Percentiles rank a stretch among this genome's conserved stretches.
Evolutionary conservation across 2,113 vertebrate genomes (phyloP).

Genomic region (Sceloporus tristichus): DNA sequence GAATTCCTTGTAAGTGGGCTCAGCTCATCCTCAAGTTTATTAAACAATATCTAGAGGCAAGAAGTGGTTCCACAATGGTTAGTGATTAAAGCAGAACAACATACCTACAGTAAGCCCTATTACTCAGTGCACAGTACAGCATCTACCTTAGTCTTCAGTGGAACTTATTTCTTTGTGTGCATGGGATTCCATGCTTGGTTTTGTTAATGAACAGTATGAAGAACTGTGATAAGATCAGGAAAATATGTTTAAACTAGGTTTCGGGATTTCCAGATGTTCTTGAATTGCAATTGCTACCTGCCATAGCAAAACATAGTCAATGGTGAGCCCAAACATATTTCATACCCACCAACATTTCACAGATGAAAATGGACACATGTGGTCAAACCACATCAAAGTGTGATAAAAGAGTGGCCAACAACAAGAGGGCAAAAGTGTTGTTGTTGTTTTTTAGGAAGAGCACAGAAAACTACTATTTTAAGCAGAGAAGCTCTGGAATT

Average conservation of each 20-base stretch:
- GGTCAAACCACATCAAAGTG: too few relatives aligned
- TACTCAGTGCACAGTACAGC: background rate
- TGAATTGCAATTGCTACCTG: background rate
- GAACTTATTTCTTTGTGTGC: background rate
- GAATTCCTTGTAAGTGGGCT: background rate
- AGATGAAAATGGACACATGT: too few relatives aligned
- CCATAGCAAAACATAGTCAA: background rate
- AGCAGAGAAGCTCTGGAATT: too few relatives aligned
- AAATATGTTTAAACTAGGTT: background rate
- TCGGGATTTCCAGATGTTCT: background rate
- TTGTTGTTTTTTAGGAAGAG: too few relatives aligned
- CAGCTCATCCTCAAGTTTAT: background rate
- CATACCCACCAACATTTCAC: too few relatives aligned
- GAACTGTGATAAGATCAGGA: background rate
- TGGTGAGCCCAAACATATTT: background rate
- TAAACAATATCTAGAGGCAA: background rate
- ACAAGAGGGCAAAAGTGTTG: too few relatives aligned
- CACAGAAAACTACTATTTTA: too few relatives aligned
- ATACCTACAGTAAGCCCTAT: background rate
- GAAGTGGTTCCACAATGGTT: background rate
- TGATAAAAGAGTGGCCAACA: too few relatives aligned
- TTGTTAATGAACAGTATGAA: background rate
- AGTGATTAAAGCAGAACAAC: background rate
- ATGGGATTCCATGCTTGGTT: background rate
- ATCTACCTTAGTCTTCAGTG: background rate